Percentiles rank a stretch among this genome's conserved stretches.
Evolutionary conservation across 2,888 invertebrate species (phyloP).

Genomic region (Oxycera nigricornis): DNA sequence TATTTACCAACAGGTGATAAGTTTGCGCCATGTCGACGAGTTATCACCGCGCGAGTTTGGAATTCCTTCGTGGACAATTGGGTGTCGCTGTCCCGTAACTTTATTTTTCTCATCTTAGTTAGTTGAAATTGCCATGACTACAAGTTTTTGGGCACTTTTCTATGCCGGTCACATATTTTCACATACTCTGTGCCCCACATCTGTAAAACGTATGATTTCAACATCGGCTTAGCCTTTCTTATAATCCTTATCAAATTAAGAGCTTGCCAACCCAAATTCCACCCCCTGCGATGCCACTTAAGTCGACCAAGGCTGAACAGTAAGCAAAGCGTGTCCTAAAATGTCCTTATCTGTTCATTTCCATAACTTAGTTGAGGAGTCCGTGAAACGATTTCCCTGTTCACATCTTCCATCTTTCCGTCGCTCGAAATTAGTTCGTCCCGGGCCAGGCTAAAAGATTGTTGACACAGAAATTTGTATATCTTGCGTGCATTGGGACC

Average conservation of each 20-base stretch:
- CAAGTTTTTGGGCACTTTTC: too few relatives aligned
- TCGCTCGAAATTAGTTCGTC: neutral
- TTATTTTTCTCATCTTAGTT: too few relatives aligned
- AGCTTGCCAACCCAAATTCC: too few relatives aligned
- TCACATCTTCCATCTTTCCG: neutral
- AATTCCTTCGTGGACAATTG: slow-evolving; percentile 24
- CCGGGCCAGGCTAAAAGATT: neutral
- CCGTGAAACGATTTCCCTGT: neutral
- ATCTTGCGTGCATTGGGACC: slow-evolving; percentile 11
- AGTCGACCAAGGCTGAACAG: too few relatives aligned
- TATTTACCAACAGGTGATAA: slow-evolving; percentile 41
- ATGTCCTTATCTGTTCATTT: neutral
- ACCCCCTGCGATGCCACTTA: too few relatives aligned
- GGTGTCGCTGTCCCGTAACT: slow-evolving; percentile 5
- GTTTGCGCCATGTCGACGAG: slow-evolving; percentile 31
- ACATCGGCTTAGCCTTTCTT: too few relatives aligned
- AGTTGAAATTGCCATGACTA: too few relatives aligned
- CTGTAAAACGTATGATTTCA: too few relatives aligned
- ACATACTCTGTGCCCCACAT: too few relatives aligned
- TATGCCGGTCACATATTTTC: too few relatives aligned
- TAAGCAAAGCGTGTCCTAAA: neutral
- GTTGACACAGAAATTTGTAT: slow-evolving; percentile 2
- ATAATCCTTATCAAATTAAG: too few relatives aligned
- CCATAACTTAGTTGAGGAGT: neutral
- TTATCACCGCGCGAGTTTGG: slow-evolving; percentile 16